Evolutionary conservation across 2,113 vertebrate genomes (phyloP).

Genomic region (Oryzias javanicus): DNA sequence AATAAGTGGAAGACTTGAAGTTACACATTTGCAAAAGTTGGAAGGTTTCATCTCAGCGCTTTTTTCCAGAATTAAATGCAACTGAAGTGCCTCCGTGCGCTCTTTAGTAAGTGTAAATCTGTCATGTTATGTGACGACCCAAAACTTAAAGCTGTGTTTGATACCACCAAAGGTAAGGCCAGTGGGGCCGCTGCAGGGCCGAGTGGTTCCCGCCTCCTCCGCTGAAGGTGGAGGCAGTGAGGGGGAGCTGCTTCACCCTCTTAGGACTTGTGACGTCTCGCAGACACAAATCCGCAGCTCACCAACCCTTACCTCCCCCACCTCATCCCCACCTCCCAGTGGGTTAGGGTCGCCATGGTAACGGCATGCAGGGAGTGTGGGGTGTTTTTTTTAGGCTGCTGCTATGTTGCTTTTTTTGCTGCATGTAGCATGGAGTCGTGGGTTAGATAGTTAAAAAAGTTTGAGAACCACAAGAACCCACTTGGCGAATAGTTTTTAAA

Average conservation of each 20-base stretch:
- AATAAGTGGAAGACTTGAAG: too few species aligned
- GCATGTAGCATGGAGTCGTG: constrained; percentile 19
- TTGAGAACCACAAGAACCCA: neutral
- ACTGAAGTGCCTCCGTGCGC: too few species aligned
- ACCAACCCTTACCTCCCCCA: constrained; percentile 35
- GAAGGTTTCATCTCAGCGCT: too few species aligned
- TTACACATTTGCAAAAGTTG: too few species aligned
- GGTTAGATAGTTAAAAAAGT: neutral
- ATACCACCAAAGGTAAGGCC: constrained; percentile 72
- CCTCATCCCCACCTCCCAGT: constrained; percentile 8
- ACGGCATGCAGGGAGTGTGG: constrained; percentile 36
- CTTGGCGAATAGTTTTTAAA: too few species aligned
- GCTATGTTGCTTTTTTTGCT: constrained; percentile 31
- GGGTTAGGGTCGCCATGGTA: constrained; percentile 57
- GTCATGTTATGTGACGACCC: too few species aligned
- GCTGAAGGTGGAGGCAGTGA: constrained; percentile 49
- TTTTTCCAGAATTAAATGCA: too few species aligned
- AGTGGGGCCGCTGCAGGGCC: constrained; percentile 72
- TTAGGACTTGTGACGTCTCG: constrained; percentile 53
- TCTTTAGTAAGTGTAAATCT: too few species aligned
- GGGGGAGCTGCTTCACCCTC: constrained; percentile 41
- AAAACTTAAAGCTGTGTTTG: too few species aligned
- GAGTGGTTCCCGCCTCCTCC: constrained; percentile 73
- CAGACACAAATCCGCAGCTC: constrained; percentile 44
- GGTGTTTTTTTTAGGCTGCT: constrained; percentile 40